phyloP scores from a whole-genome alignment of 2,113 vertebrate genomes.

The Tragulus kanchil region DNA sequence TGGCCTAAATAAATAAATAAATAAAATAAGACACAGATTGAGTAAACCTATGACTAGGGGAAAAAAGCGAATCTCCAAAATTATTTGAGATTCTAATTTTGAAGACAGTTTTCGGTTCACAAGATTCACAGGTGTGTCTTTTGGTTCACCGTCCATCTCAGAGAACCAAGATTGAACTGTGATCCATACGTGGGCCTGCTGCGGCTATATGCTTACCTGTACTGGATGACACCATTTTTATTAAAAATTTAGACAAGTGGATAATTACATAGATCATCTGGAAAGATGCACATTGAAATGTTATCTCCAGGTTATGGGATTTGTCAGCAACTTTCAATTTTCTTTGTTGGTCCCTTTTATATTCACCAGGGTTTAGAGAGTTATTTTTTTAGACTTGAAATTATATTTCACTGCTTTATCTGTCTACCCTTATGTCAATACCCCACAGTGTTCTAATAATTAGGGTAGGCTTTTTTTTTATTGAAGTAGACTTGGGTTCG shows the following conservation, averaged over 20 bases:
- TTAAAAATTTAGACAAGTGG: slow-evolving; percentile 27
- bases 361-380: not conserved
- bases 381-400: not conserved
- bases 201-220: not conserved
- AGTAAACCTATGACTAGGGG: not conserved
- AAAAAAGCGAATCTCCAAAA: not conserved
- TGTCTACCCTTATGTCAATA: not conserved
- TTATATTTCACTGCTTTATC: not conserved
- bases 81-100: slow-evolving; percentile 13
- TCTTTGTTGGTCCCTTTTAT: not conserved
- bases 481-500: too few species aligned
- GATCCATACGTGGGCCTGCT: not conserved
- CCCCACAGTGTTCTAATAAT: not conserved
- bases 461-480: not conserved
- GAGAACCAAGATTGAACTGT: not conserved
- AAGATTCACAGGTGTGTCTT: not conserved
- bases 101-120: slow-evolving; percentile 19
- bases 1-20: too few species aligned
- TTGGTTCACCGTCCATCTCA: not conserved
- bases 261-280: not conserved
- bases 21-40: not conserved
- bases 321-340: not conserved
- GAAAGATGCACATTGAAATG: not conserved
- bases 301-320: not conserved
- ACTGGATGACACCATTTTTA: not conserved